These are phyloP conservation scores for Phortica variegata DNA, from an alignment of 1,140 invertebrate species.

Conservation along the genomic window DNA sequence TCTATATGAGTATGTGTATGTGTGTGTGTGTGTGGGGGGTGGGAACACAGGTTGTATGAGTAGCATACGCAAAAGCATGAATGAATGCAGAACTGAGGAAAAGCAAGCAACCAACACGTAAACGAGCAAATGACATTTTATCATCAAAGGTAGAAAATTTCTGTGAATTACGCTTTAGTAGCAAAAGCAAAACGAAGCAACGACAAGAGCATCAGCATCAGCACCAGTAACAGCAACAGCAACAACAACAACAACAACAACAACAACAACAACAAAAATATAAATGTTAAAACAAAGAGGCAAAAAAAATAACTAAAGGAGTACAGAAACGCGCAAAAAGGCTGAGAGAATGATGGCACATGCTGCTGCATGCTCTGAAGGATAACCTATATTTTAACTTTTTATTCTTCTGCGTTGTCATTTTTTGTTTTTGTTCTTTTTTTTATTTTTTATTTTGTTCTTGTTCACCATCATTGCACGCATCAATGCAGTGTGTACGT, in stretches of 20 bases:
- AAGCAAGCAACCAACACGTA: conserved; percentile 36
- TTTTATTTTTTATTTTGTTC: conserved; percentile 46
- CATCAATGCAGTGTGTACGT: conserved; percentile 1
- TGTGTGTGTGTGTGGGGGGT: too few relatives aligned
- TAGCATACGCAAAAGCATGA: not conserved
- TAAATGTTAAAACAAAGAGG: conserved; percentile 23
- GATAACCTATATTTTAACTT: conserved; percentile 52
- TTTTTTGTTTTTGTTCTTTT: conserved; percentile 31
- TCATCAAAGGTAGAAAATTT: conserved; percentile 43
- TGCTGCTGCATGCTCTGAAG: conserved; percentile 49
- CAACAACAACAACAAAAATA: conserved; percentile 24
- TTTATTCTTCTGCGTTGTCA: too few relatives aligned
- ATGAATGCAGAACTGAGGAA: conserved; percentile 14
- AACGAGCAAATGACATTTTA: conserved; percentile 54
- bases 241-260: too few relatives aligned
- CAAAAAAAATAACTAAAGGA: conserved; percentile 3
- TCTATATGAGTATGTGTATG: too few relatives aligned
- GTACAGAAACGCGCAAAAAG: conserved; percentile 1
- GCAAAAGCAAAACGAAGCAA: too few relatives aligned
- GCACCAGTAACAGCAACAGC: too few relatives aligned
- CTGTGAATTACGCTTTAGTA: too few relatives aligned
- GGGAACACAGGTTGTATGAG: too few relatives aligned
- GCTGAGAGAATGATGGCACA: conserved; percentile 1
- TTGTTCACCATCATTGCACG: too few relatives aligned
- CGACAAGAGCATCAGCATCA: too few relatives aligned